Conservation (phyloP, 2,797 vertebrate species). For the Halcyon badia region DNA sequence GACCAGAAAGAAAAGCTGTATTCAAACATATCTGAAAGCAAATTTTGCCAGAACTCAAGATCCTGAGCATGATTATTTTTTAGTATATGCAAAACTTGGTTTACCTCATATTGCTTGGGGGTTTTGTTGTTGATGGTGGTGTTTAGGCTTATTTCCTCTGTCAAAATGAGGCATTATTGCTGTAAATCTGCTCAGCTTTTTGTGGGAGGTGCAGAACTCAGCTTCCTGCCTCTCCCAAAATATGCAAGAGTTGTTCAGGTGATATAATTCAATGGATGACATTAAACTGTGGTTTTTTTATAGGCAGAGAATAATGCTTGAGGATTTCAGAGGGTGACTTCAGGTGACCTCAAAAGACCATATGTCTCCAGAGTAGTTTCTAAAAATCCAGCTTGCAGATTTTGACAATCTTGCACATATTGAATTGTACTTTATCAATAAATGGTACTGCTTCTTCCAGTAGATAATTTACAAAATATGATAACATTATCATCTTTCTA, state of each 20-base stretch:
- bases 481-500: not conserved
- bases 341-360: constrained; percentile 16
- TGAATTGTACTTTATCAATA: not conserved
- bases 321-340: not conserved
- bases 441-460: not conserved
- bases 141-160: not conserved
- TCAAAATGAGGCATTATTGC: not conserved
- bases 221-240: not conserved
- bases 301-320: not conserved
- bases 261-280: not conserved
- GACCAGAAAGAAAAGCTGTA: constrained; percentile 47
- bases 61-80: not conserved
- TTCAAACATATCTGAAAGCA: not conserved
- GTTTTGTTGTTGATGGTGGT: not conserved
- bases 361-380: not conserved
- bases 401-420: not conserved
- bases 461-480: not conserved
- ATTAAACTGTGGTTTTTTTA: not conserved
- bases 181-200: not conserved
- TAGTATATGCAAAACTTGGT: not conserved
- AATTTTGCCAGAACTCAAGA: not conserved
- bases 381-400: not conserved
- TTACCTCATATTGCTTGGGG: not conserved
- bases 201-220: not conserved
- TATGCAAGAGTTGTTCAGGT: not conserved